Base-by-base conservation (phyloP, 2,113 vertebrate genomes). In the Uropsilus gracilis region DNA sequence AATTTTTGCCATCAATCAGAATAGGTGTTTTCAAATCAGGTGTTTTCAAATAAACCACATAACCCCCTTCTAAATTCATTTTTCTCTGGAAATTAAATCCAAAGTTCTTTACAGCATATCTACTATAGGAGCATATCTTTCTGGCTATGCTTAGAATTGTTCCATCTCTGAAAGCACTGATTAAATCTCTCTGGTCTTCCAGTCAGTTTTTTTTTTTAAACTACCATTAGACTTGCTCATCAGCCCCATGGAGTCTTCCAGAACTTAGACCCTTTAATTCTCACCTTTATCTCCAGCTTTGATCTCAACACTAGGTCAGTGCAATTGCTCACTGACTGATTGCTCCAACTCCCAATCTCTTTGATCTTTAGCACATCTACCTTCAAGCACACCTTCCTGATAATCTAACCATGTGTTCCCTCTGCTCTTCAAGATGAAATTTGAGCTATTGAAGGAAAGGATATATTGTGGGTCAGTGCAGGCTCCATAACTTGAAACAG, bases 381-480 rank as follows among this genome's bases (percentile, higher is more conserved):
- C 28, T 59, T 68, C 34, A 89, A 26, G 46, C 32, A 86, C 20
- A 34, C 53, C 28, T 96, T 85, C 30, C 44, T 17, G 75, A 78
- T 86, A 32, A 24, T 44, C 63, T 17, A 90, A n/a, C 32, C 28
- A 59, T 59, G 13, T 44, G 24, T 75, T 92, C 88, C n/a, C 12
- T 76, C 66, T 76, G 5, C 26, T 84, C 30, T 91, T 93, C 48
- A 48, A 71, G 63, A 69, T 37, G 32, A 85, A 91, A 88, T 85
- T 85, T 68, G 90, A 91, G 37, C 8, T 46, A 13, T 6, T 32
- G 30, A 91, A 93, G 61, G 68, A 81, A 90, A 50, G 39, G 76
- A 72, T 34, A 26, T 57, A n/a, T 28, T 46, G 55, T 22, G 63
- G 55, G 81, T 32, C 66, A 87, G 50, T 86, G 20, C n/a, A 84